Conservation (phyloP, 2,888 invertebrate genomes). For the Sarcophaga variegata region DNA sequence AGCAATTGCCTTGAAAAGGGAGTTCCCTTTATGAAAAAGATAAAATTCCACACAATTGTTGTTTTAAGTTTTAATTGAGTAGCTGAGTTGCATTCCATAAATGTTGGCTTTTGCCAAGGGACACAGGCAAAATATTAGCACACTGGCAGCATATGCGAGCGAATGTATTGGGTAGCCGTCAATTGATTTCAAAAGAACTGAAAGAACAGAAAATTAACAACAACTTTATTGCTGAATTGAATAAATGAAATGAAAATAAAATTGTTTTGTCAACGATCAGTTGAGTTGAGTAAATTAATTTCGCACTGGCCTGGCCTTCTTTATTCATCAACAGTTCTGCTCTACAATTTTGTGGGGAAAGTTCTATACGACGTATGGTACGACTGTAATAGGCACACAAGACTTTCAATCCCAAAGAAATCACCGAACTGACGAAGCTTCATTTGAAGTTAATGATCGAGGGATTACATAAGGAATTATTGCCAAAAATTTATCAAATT, state of each 20-base stretch:
- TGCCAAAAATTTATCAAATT: no score
- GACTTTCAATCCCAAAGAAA: no score
- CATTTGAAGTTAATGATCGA: no score
- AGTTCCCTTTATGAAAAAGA: background rate
- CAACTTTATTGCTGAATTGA: conserved; percentile 42
- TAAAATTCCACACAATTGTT: background rate
- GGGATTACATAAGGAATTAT: no score
- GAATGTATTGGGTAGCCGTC: no score
- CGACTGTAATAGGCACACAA: no score
- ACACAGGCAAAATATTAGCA: background rate
- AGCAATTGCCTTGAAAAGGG: background rate
- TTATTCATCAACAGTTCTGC: background rate
- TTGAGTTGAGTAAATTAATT: conserved; percentile 34
- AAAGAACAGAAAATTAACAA: no score
- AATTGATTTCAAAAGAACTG: no score
- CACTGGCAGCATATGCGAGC: no score
- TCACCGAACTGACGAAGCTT: no score
- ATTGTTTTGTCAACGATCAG: conserved; percentile 60
- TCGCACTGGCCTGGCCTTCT: background rate
- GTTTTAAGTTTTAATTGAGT: conserved; percentile 59
- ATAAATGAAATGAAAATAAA: conserved; percentile 56
- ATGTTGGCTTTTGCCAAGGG: conserved; percentile 10
- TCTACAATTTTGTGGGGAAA: no score
- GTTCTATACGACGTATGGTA: no score
- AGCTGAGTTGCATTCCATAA: conserved; percentile 49